phyloP scores from a whole-genome alignment of 2,113 vertebrate genomes.

The Rhinolophus ferrumequinum region DNA sequence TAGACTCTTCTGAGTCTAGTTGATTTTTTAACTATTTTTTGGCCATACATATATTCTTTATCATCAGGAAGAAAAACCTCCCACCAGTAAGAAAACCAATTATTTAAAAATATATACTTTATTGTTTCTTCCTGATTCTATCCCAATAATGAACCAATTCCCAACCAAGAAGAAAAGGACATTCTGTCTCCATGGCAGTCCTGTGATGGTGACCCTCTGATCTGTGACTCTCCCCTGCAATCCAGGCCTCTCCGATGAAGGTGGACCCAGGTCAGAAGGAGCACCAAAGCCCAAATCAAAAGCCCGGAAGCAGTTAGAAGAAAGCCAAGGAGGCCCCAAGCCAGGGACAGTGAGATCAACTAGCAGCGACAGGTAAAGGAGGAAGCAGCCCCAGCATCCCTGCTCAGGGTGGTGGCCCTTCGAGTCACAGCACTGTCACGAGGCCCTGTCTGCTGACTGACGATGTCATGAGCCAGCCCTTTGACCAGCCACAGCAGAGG shows the following conservation, averaged over 20 bases:
- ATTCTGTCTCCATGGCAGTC: background rate
- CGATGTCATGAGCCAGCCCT: background rate
- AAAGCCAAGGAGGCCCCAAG: slow-evolving; percentile 90
- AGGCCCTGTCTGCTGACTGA: background rate
- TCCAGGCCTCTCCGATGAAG: slow-evolving; percentile 93
- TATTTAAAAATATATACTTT: background rate
- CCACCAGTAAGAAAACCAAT: background rate
- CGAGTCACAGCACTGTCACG: background rate
- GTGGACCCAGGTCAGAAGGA: slow-evolving; percentile 89
- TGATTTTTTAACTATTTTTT: background rate
- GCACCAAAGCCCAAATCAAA: slow-evolving; percentile 89
- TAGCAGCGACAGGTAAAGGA: slow-evolving; percentile 93
- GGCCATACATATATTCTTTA: background rate
- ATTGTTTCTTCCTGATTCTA: background rate
- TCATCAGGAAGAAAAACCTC: background rate
- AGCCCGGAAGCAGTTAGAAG: slow-evolving; percentile 89
- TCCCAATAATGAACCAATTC: background rate
- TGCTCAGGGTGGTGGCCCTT: background rate
- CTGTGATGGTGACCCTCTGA: background rate
- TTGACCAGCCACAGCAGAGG: background rate
- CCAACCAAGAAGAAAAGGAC: background rate
- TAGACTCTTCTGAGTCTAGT: background rate
- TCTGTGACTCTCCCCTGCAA: slow-evolving; percentile 61
- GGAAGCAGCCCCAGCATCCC: background rate
- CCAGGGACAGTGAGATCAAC: slow-evolving; percentile 88